Base-by-base conservation (phyloP, 2,797 vertebrate genomes). In the Austrolebias charrua region DNA sequence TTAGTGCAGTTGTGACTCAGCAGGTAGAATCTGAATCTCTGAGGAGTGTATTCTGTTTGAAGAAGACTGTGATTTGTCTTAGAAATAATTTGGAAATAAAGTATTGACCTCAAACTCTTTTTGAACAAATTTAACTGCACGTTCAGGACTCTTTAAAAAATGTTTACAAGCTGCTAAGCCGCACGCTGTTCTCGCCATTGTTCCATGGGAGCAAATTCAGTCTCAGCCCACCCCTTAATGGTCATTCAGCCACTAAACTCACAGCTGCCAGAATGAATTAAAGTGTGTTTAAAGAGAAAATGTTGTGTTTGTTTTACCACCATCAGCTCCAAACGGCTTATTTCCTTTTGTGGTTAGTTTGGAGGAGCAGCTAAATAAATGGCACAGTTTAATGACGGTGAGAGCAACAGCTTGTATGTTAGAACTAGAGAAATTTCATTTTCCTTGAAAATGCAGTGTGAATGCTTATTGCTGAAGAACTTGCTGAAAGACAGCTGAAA, bases 321-420 rank as follows among this genome's bases (percentile, higher is more conserved):
- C 40, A 19, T 48, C 59, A 10, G 66, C 9, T 75, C 84, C 84
- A 82, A 79, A 85, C 82, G 82, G 81, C 87, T 86, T 86, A 71
- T 87, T 90, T 58, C 58, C 80, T 90, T 89, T 83, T 69, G 75
- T 40, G 57, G 64, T 74, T 80, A 76, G 63, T 81, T 86, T 59
- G 71, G 69, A 58, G 55, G 74, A 71, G 52, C 40, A 29, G 67
- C 66, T 46, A 86, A 87, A 87, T 71, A 88, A 84, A 88, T 80
- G 78, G 75, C 59, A 53, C 66, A 62, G 42, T 86, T 87, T 86
- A 82, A 87, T 77, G 69, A 83, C 46, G 20, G 43, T 79, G 68
- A 69, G 74, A 50, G 71, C 80, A 65, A 63, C 76, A 64, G 65
- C 72, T 47, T 75, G n/a, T 52, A 85, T 90, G 87, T 89, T 80